Conservation (phyloP, 2,113 vertebrate genomes). For the Labeo rohita region DNA sequence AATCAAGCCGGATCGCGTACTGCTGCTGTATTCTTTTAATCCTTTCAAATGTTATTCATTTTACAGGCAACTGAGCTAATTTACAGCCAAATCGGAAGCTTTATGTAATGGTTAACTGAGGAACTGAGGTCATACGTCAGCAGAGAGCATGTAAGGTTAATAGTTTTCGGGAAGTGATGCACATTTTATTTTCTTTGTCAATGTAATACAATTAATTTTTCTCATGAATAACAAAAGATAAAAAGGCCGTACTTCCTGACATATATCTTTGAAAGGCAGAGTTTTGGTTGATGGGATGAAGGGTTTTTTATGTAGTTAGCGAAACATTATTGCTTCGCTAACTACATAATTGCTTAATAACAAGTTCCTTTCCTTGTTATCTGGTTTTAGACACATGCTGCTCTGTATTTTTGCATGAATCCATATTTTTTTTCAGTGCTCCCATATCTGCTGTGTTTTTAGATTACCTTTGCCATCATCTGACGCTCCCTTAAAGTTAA, state of each 20-base stretch:
- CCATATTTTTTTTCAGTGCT: background rate
- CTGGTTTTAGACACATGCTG: no score
- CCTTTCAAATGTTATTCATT: slow-evolving; percentile 7
- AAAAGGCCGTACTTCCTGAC: no score
- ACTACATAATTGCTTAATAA: no score
- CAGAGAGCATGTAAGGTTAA: background rate
- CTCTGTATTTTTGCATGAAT: background rate
- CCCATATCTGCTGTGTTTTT: background rate
- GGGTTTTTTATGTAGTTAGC: no score
- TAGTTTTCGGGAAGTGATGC: background rate
- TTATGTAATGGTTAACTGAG: slow-evolving; percentile 25
- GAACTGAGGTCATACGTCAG: background rate
- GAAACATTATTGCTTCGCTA: no score
- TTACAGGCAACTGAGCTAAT: slow-evolving; percentile 2
- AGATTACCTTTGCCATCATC: no score
- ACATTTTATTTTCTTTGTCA: background rate
- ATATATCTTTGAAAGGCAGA: background rate
- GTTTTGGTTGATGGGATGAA: background rate
- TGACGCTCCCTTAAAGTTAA: no score
- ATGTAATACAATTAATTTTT: no score
- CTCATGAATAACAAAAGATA: no score
- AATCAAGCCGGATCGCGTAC: background rate
- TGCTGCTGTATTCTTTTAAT: background rate
- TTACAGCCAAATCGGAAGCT: slow-evolving; percentile 24
- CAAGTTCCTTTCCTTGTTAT: no score